Evolutionary conservation across 2,888 invertebrate species (phyloP), one percentile per base, ranked within the genome.

Genomic region (Operophtera brumata): DNA sequence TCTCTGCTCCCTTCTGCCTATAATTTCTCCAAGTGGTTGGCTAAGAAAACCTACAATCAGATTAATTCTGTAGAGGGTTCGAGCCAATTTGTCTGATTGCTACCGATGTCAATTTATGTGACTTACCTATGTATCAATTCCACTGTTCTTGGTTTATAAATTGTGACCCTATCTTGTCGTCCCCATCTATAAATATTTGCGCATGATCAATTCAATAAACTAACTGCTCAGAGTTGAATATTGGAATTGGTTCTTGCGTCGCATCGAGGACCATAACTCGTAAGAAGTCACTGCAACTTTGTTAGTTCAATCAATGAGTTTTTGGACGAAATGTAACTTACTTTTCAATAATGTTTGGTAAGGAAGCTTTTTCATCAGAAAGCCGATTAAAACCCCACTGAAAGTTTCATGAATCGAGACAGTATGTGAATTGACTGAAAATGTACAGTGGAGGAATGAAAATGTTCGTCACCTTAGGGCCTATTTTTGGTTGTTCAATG

Each of bases 31-130:
- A 64, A 87, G 87, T 83, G 86, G 86, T 80, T 78, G 77, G 72
- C 82, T 85, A 86, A 89, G 88, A 86, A 87, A 89, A 86, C 84
- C 87, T 85, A 82, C 84, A 77, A 82, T 85, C 73, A 81, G 84
- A 90, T 89, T 88, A 90, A 90, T 90, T 87, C 81, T 75, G 82
- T 81, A 79, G 84, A 85, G 88, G 89, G 84, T 78, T 75, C 82
- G 83, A 90, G 83, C 86, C 91, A 91, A 91, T 91, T 91, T 91
- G 91, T 90, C 90, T 91, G 91, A 91, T 91, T 91, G 90, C 88
- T 82, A 79, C 83, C 83, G 70, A 82, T 87, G 79, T 83, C 82
- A 82, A 84, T 85, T 80, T 83, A 80, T 83, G 77, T 84, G 80
- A 77, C 76, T 75, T 75, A 82, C 78, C 83, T 86, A 86, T 84